A percentile compares a stretch with the other conserved stretches of the same genome.
These are phyloP conservation scores for Hymenochirus boettgeri DNA, from an alignment of 2,113 vertebrate species.

Conservation along the genomic window DNA sequence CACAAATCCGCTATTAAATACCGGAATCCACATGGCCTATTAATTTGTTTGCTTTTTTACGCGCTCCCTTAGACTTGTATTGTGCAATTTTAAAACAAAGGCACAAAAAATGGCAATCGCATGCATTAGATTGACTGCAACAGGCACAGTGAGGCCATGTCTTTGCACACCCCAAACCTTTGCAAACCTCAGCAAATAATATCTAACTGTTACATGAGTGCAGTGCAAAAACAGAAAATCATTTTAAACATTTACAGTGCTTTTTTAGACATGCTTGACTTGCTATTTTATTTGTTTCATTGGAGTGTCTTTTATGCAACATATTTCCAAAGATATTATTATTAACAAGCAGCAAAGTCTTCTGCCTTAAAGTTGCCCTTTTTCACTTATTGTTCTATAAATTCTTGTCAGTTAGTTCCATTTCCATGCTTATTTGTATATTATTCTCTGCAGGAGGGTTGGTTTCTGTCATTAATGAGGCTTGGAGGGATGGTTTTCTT, in stretches of 20 bases:
- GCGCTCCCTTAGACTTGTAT: too few relatives aligned
- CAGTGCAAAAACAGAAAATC: too few relatives aligned
- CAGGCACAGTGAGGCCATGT: too few relatives aligned
- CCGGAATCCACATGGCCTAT: too few relatives aligned
- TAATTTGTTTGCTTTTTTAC: too few relatives aligned
- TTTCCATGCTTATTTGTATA: conserved; percentile 29
- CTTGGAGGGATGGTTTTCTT: conserved; percentile 25
- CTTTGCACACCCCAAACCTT: too few relatives aligned
- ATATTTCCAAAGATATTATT: background rate
- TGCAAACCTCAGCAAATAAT: too few relatives aligned
- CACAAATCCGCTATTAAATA: too few relatives aligned
- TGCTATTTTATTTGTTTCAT: background rate
- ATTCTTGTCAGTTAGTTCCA: conserved; percentile 24
- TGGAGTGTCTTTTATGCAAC: background rate
- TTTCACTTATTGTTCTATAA: conserved; percentile 35
- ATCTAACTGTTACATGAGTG: too few relatives aligned
- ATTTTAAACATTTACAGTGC: background rate
- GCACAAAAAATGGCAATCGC: too few relatives aligned
- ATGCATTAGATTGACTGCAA: too few relatives aligned
- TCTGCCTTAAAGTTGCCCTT: conserved; percentile 31
- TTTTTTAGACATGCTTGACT: background rate
- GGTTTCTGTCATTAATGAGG: conserved; percentile 32
- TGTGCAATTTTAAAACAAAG: too few relatives aligned
- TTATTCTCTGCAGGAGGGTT: conserved; percentile 21
- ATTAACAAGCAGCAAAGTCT: conserved; percentile 21